A percentile compares a stretch with the other conserved stretches of the same genome.
Conservation (phyloP, 2,888 invertebrate species). For the Leucoptera coffeella region DNA sequence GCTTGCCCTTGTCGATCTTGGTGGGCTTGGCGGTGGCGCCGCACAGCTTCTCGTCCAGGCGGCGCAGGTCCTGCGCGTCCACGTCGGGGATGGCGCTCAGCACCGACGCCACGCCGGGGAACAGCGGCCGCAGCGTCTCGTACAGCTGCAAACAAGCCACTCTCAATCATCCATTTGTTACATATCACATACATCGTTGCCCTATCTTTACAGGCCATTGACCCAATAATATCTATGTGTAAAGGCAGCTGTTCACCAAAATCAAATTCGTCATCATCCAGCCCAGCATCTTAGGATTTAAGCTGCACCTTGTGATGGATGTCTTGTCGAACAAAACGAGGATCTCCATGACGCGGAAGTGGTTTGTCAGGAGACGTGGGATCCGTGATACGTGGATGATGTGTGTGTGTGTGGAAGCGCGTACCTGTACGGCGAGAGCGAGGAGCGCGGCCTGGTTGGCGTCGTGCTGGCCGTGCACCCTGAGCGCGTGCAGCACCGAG, state of each 20-base stretch:
- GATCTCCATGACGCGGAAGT: too few relatives aligned
- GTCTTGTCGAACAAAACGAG: too few relatives aligned
- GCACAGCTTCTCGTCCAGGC: conserved; percentile 78
- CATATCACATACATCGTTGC: too few relatives aligned
- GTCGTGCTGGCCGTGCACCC: conserved; percentile 86
- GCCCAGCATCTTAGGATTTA: too few relatives aligned
- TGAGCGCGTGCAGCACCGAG: conserved; percentile 72
- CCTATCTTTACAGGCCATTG: too few relatives aligned
- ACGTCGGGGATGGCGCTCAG: conserved; percentile 80
- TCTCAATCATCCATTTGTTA: too few relatives aligned
- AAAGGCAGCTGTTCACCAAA: too few relatives aligned
- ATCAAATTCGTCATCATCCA: too few relatives aligned
- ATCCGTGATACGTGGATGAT: background rate
- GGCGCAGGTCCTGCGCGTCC: conserved; percentile 72
- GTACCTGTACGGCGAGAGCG: conserved; percentile 67
- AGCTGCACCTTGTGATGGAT: too few relatives aligned
- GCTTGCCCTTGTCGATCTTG: conserved; percentile 84
- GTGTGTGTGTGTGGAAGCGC: background rate
- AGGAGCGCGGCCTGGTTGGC: conserved; percentile 77
- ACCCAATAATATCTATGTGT: too few relatives aligned
- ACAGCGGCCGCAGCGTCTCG: conserved; percentile 72
- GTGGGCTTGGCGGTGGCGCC: conserved; percentile 62
- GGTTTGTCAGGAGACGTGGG: background rate
- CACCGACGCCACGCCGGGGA: conserved; percentile 62
- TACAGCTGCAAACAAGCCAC: conserved; percentile 57